Conservation (phyloP, 2,797 vertebrate species). For the Huso huso region DNA sequence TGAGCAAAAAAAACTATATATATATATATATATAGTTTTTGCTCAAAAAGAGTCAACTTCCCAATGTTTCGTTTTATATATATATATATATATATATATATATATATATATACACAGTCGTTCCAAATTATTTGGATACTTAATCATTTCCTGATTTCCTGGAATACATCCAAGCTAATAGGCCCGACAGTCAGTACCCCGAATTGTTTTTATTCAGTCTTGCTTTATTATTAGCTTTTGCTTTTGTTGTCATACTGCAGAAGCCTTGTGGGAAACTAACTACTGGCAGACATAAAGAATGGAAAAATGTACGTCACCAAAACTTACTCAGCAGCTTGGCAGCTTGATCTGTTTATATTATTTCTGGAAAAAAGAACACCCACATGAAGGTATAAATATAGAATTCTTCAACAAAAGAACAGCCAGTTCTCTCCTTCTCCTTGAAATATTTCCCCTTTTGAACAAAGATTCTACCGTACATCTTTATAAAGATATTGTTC, state of each 20-base stretch:
- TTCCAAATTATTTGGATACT: neutral
- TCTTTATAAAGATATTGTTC: no score
- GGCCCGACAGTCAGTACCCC: neutral
- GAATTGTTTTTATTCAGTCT: neutral
- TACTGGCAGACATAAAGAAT: slow-evolving; percentile 8
- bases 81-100: no score
- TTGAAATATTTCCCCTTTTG: no score
- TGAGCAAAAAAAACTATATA: no score
- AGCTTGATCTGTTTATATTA: neutral
- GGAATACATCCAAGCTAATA: neutral
- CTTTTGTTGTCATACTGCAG: slow-evolving; percentile 6
- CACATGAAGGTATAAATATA: neutral
- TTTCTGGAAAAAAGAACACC: neutral
- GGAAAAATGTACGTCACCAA: slow-evolving; percentile 13
- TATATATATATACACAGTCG: neutral
- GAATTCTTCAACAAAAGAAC: no score
- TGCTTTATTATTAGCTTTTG: slow-evolving; percentile 2
- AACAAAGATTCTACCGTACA: no score
- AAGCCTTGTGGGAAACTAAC: slow-evolving; percentile 7
- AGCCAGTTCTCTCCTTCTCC: no score
- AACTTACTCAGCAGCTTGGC: slow-evolving; percentile 1
- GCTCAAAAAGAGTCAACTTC: no score
- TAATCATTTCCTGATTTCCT: neutral
- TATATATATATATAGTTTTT: no score
- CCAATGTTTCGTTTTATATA: no score